phyloP scores from a whole-genome alignment of 64 coral and sea anemone species.

The Trachythela sp. region DNA sequence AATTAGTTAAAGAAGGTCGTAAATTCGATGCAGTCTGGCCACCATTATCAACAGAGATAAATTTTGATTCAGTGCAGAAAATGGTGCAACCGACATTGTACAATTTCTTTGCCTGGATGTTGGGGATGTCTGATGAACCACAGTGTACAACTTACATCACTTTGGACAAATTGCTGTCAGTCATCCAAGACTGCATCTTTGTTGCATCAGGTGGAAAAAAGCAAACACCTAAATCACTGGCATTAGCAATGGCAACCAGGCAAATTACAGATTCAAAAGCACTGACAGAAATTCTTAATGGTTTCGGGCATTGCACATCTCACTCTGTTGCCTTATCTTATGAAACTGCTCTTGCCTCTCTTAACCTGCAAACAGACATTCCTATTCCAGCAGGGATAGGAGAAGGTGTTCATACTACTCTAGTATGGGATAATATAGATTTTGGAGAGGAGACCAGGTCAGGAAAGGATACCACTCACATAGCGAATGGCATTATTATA shows the following conservation, averaged over 20 bases:
- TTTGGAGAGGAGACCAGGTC: slow-evolving; percentile 50
- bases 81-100: too few relatives aligned
- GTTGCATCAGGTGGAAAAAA: slow-evolving; percentile 2
- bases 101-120: too few relatives aligned
- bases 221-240: slow-evolving; percentile 17
- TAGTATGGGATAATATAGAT: slow-evolving; percentile 71
- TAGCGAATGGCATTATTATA: slow-evolving; percentile 59
- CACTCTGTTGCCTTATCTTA: slow-evolving; percentile 20
- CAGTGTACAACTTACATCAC: background rate
- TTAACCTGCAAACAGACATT: slow-evolving; percentile 15
- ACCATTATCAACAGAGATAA: too few relatives aligned
- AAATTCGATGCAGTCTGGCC: too few relatives aligned
- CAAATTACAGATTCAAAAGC: background rate
- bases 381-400: slow-evolving; percentile 34
- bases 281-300: slow-evolving; percentile 7
- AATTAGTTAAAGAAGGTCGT: too few relatives aligned
- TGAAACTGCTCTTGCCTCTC: slow-evolving; percentile 26
- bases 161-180: background rate
- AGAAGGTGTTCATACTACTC: slow-evolving; percentile 36
- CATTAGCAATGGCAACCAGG: background rate
- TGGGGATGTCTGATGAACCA: too few relatives aligned
- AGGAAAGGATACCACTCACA: slow-evolving; percentile 41
- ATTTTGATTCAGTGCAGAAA: too few relatives aligned
- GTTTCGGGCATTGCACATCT: background rate
- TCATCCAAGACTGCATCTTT: slow-evolving; percentile 15